Base-by-base conservation (phyloP, 1,140 invertebrate species). In the Drosophila arawakana region DNA sequence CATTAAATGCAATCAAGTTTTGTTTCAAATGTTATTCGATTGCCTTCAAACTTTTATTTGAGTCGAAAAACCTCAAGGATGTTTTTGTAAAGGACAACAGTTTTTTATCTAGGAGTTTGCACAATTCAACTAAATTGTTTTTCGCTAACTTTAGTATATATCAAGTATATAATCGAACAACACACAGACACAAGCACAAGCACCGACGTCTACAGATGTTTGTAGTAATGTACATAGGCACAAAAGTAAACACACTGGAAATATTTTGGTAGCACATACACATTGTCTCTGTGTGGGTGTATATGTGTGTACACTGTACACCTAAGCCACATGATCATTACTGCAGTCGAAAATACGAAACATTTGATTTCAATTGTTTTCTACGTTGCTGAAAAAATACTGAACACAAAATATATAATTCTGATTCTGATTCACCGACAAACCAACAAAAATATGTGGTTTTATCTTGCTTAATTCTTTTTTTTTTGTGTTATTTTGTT, bases 371-470 rank as follows among this genome's bases (percentile, higher is more conserved):
- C 62, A 65, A 65, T 65, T 65, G 39, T 44, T 54, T 44, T 55
- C 62, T 21, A 65, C 50, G 50, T 46, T 55, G 41, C 39, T 43
- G 30, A 54, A 65, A 55, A 46, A 44, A 30, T 54, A 35, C 50
- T 55, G 30, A 65, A 55, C 25, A 30, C 25, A 30, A 55, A 65
- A 37, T 44, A 55, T 44, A 54, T 65, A 43, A 65, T 65, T 65
- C 50, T 65, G 62, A 65, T 65, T 65, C 50, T 65, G 62, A 65
- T 54, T 65, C 61, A 65, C 50, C 18, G 8, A 35, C 37, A 55
- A 65, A 55, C 25, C 41, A 46, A 55, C 25, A 21, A 46, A 44
- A 30, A 65, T 55, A 55, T 54, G 37, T 65, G 62, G 44, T 65
- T 65, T 65, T 65, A 65, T 65, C 62, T 21, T 21, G 18, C 18